These are phyloP conservation scores for Balaenoptera acutorostrata DNA, from an alignment of 2,113 vertebrate species.

Conservation along the genomic window DNA sequence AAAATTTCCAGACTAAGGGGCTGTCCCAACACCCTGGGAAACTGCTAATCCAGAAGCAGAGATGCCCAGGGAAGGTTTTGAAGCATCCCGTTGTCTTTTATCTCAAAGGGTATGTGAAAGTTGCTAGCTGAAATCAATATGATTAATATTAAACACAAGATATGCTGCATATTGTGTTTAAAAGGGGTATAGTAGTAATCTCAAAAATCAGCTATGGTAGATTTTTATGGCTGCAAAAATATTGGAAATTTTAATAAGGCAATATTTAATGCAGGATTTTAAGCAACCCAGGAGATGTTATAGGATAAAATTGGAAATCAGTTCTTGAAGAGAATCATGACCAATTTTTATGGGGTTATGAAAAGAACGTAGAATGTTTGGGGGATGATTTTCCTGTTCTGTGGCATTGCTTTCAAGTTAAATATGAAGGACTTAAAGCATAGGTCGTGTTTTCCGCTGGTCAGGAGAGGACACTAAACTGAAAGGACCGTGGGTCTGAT, in stretches of 20 bases:
- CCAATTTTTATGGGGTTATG: background rate
- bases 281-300: background rate
- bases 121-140: background rate
- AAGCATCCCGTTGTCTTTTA: background rate
- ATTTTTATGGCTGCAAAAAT: background rate
- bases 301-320: background rate
- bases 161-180: background rate
- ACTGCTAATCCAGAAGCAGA: background rate
- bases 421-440: background rate
- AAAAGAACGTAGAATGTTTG: background rate
- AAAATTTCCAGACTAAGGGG: background rate
- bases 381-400: background rate
- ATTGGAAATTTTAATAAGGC: background rate
- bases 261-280: background rate
- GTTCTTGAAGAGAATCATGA: background rate
- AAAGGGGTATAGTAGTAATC: background rate
- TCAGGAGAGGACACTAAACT: background rate
- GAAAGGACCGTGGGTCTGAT: background rate
- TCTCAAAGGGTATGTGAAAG: background rate
- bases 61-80: background rate
- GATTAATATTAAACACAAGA: background rate
- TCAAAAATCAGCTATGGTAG: background rate
- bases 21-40: background rate
- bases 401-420: background rate
- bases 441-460: background rate